Percentiles rank a stretch among this genome's conserved stretches.
Evolutionary conservation across 1,140 invertebrate genomes (phyloP).

Genomic region (Melipona quadrifasciata): DNA sequence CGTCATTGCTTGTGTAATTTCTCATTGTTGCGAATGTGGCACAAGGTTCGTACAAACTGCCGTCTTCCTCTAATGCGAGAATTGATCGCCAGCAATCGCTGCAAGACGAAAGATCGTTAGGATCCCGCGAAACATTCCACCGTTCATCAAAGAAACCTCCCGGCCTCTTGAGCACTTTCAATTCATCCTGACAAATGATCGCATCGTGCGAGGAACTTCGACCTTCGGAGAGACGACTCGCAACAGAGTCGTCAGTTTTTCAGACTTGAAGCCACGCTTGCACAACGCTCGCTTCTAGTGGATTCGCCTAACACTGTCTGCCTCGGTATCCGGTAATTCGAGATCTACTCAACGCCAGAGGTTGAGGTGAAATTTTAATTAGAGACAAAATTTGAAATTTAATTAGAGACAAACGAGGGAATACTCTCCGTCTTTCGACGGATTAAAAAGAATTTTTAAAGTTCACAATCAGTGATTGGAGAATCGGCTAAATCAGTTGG

Average conservation of each 20-base stretch:
- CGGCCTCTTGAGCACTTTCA: too few relatives aligned
- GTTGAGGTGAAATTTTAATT: neutral
- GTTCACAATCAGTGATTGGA: too few relatives aligned
- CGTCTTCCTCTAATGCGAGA: neutral
- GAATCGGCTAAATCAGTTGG: too few relatives aligned
- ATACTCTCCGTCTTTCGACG: neutral
- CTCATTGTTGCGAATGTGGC: slow-evolving; percentile 6
- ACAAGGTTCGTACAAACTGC: neutral
- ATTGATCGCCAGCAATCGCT: neutral
- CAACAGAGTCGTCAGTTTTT: neutral
- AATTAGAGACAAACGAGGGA: too few relatives aligned
- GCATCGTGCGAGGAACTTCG: neutral
- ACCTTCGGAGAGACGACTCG: neutral
- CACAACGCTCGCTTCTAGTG: neutral
- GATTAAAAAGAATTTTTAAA: too few relatives aligned
- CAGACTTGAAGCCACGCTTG: neutral
- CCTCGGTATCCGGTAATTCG: neutral
- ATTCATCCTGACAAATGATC: neutral
- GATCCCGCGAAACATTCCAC: neutral
- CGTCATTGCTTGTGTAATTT: neutral
- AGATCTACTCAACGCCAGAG: neutral
- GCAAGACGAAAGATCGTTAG: neutral
- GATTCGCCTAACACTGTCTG: neutral
- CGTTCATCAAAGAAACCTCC: neutral
- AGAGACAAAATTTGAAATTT: too few relatives aligned